A percentile compares a stretch with the other conserved stretches of the same genome.
phyloP scores from a whole-genome alignment of 2,888 invertebrate genomes.

The Cephonodes hylas region DNA sequence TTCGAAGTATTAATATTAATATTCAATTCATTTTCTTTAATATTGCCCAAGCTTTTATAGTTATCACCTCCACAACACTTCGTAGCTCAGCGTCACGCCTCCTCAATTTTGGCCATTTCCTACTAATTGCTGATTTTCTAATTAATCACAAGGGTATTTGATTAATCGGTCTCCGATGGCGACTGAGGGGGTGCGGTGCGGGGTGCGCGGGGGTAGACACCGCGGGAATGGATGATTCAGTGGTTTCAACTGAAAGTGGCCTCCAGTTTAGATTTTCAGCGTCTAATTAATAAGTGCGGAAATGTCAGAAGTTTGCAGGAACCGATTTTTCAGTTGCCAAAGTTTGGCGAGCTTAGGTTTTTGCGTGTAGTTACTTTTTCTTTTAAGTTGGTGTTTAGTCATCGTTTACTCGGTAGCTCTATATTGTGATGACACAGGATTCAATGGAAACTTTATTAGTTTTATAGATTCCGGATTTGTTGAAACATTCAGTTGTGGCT shows the following conservation, averaged over 20 bases:
- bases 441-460: too few species aligned
- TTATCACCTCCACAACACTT: background rate
- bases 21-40: background rate
- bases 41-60: background rate
- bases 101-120: constrained; percentile 58
- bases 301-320: constrained; percentile 15
- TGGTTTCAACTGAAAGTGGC: constrained; percentile 31
- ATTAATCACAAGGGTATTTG: constrained; percentile 77
- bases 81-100: background rate
- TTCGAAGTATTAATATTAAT: background rate
- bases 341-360: background rate
- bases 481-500: too few species aligned
- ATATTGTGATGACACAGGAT: too few species aligned
- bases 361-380: background rate
- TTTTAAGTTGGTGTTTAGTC: background rate
- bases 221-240: constrained; percentile 60
- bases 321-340: constrained; percentile 23
- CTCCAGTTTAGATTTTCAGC: constrained; percentile 44
- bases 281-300: constrained; percentile 56
- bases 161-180: constrained; percentile 71
- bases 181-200: constrained; percentile 18
- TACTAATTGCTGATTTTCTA: constrained; percentile 75
- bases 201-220: constrained; percentile 24
- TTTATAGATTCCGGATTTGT: too few species aligned
- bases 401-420: background rate